Evolutionary conservation across 2,888 invertebrate genomes (phyloP), one percentile per base, ranked within the genome.

Genomic region (Mythimna impura): DNA sequence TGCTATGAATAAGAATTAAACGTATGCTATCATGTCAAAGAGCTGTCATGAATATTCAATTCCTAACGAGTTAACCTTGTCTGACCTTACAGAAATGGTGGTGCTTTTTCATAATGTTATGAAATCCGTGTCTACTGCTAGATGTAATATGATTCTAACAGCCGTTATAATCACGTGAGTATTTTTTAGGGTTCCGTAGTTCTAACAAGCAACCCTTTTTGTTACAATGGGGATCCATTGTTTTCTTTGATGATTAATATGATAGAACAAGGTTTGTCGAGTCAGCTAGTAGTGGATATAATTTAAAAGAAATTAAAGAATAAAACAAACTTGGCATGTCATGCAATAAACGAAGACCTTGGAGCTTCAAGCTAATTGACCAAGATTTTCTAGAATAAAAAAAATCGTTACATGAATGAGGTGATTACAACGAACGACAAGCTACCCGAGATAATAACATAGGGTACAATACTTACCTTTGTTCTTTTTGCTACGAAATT

Each of bases 11-110:
- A 76, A 66, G n/a, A 57, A 76, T 62, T 22, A 52, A 52, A 64
- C 57, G 36, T 36, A 60, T 55, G 47, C 57, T 57, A 64, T 68
- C 55, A 64, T 60, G 50, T 54, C 55, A 65, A 67, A 55, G 54
- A 71, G 43, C 12, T 67, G 34, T 67, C 64, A 78, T 67, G 76
- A 78, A 81, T 81, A 81, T 75, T 61, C 58, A 74, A 50, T 61
- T 76, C 25, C 40, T 8, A 65, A 66, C 62, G 22, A 54, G 65
- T 70, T 68, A 47, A 43, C 61, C 54, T 81, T 64, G 62, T 8
- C 25, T 66, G 71, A 64, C 66, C 58, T 82, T 66, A 62, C 73
- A 64, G 58, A 76, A 75, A 61, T 60, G 17, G 55, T 12, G 43
- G 43, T 36, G 43, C 58, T 52, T 79, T 79, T 62, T 63, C 50